A percentile compares a stretch with the other conserved stretches of the same genome.
Evolutionary conservation across 2,797 vertebrate species (phyloP).

Genomic region (Ataeniobius toweri): DNA sequence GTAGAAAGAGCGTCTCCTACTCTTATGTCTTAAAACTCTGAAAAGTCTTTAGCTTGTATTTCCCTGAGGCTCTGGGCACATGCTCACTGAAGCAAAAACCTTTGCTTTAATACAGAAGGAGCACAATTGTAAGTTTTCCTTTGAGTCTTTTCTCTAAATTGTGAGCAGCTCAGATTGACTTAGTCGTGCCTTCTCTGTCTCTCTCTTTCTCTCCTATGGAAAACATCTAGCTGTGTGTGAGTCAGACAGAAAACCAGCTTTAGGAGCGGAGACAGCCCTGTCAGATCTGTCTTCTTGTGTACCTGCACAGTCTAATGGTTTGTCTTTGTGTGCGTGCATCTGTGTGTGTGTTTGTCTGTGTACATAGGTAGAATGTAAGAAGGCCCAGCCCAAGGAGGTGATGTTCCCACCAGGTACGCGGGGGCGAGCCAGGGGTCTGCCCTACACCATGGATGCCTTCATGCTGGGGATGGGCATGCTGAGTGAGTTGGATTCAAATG

Average conservation of each 20-base stretch:
- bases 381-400: conserved; percentile 98
- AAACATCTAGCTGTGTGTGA: conserved; percentile 68
- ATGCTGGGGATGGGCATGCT: conserved; percentile 98
- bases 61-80: conserved; percentile 68
- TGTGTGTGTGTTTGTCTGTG: conserved; percentile 61
- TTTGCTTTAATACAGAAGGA: conserved; percentile 75
- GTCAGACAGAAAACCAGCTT: conserved; percentile 73
- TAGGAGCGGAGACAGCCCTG: conserved; percentile 73
- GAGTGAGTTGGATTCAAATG: conserved; percentile 83
- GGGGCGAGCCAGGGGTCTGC: conserved; percentile 91
- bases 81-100: conserved; percentile 75
- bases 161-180: conserved; percentile 71
- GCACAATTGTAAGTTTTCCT: conserved; percentile 76
- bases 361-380: conserved; percentile 99
- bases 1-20: conserved; percentile 56
- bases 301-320: conserved; percentile 70
- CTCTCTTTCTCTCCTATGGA: conserved; percentile 59
- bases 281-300: conserved; percentile 71
- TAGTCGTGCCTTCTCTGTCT: conserved; percentile 58
- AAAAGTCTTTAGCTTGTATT: conserved; percentile 76
- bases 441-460: conserved; percentile 97
- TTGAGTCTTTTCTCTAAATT: conserved; percentile 67
- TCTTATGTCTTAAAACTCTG: conserved; percentile 68
- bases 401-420: conserved; percentile 97
- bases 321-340: conserved; percentile 46